Conservation (phyloP, 1,140 invertebrate species). For the Saccostrea cuccullata region DNA sequence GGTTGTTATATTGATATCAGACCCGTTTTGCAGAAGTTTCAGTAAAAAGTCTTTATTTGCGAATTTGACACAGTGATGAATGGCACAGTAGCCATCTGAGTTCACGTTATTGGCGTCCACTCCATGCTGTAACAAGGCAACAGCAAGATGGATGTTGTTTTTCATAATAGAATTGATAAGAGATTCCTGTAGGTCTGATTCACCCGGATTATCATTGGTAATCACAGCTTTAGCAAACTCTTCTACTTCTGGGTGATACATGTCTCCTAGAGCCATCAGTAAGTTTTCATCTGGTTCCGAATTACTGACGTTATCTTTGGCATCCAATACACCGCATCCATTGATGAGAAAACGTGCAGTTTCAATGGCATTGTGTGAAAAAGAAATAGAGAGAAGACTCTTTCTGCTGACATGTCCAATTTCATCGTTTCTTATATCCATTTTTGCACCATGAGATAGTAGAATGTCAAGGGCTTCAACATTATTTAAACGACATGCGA, state of each 20-base stretch:
- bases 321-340: neutral
- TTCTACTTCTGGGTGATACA: neutral
- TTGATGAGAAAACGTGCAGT: slow-evolving; percentile 48
- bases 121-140: slow-evolving; percentile 37
- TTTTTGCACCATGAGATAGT: slow-evolving; percentile 39
- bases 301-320: neutral
- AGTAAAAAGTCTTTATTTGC: slow-evolving; percentile 45
- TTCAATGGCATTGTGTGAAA: slow-evolving; percentile 41
- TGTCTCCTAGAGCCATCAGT: slow-evolving; percentile 19
- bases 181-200: neutral
- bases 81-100: neutral
- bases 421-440: slow-evolving; percentile 21
- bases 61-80: slow-evolving; percentile 42
- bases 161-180: slow-evolving; percentile 28
- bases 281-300: slow-evolving; percentile 14
- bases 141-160: slow-evolving; percentile 30
- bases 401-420: neutral
- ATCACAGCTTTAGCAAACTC: neutral
- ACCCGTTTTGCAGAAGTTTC: slow-evolving; percentile 38
- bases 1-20: slow-evolving; percentile 33
- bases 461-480: slow-evolving; percentile 40
- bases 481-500: slow-evolving; percentile 44
- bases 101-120: slow-evolving; percentile 38
- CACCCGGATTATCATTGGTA: neutral
- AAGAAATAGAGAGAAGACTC: slow-evolving; percentile 38